These are phyloP conservation scores for Andrena minutula DNA, from an alignment of 2,888 invertebrate genomes.

Conservation along the genomic window DNA sequence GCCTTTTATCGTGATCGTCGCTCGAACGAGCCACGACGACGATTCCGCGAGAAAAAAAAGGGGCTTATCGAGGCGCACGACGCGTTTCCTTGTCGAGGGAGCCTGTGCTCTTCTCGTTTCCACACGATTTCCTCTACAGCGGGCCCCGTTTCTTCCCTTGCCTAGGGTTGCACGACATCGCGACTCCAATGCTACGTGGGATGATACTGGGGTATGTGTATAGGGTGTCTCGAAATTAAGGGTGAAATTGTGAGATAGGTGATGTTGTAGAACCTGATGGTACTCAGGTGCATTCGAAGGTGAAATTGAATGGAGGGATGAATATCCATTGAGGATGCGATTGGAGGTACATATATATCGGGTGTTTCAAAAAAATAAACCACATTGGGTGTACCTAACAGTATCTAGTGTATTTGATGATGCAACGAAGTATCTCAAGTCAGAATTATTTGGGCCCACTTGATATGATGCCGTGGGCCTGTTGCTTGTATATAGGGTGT, in stretches of 20 bases:
- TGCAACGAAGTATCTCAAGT: no score
- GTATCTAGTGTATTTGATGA: no score
- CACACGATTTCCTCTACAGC: background rate
- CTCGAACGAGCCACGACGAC: conserved; percentile 27
- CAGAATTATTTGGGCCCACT: no score
- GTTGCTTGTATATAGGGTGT: no score
- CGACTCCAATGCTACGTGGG: background rate
- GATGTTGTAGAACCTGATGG: background rate
- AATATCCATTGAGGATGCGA: no score
- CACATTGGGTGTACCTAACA: no score
- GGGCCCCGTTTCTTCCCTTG: background rate
- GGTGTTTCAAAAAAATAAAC: no score
- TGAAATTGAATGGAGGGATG: no score
- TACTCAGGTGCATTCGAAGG: no score
- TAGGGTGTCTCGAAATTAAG: background rate
- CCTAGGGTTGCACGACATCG: background rate
- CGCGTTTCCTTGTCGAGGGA: background rate
- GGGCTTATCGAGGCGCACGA: background rate
- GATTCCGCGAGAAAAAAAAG: conserved; percentile 25
- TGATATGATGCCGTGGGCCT: no score
- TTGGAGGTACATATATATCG: no score
- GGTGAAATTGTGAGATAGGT: background rate
- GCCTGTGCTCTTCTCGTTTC: background rate
- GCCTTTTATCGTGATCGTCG: conserved; percentile 80
- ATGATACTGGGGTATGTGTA: background rate